Conservation (phyloP, 2,797 vertebrate species). For the Decapterus maruadsi region DNA sequence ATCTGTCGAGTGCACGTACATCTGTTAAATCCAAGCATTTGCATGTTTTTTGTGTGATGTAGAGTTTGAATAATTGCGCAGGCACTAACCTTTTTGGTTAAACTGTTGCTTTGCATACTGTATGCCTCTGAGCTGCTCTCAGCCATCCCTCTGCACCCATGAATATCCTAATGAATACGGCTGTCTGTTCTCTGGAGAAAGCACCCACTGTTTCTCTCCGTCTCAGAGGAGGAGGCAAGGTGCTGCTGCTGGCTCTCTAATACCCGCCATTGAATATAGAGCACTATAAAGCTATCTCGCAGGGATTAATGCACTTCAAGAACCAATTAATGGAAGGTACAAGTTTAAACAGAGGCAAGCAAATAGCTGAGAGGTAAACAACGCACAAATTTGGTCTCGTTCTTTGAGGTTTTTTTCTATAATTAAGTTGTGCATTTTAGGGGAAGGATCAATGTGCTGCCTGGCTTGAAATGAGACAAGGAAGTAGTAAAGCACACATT, state of each 20-base stretch:
- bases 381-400: slow-evolving; percentile 35
- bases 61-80: slow-evolving; percentile 25
- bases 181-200: slow-evolving; percentile 82
- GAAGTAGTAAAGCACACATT: slow-evolving; percentile 26
- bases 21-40: slow-evolving; percentile 5
- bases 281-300: slow-evolving; percentile 54
- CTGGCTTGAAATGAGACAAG: slow-evolving; percentile 28
- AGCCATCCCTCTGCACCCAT: slow-evolving; percentile 59
- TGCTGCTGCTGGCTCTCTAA: slow-evolving; percentile 71
- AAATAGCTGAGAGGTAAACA: too few species aligned
- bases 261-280: slow-evolving; percentile 67
- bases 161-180: slow-evolving; percentile 79
- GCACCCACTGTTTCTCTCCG: slow-evolving; percentile 76
- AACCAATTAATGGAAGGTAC: too few species aligned
- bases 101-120: slow-evolving; percentile 68
- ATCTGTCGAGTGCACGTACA: not conserved
- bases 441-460: slow-evolving; percentile 51
- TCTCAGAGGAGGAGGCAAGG: slow-evolving; percentile 75
- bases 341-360: too few species aligned
- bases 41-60: not conserved
- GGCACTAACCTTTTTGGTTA: slow-evolving; percentile 33
- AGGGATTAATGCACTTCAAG: too few species aligned
- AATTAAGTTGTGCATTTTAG: slow-evolving; percentile 65
- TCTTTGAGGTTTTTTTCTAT: slow-evolving; percentile 40
- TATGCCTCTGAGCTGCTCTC: slow-evolving; percentile 63